A percentile compares a stretch with the other conserved stretches of the same genome.
Conservation (phyloP, 2,797 vertebrate genomes). For the Vireo griseus region DNA sequence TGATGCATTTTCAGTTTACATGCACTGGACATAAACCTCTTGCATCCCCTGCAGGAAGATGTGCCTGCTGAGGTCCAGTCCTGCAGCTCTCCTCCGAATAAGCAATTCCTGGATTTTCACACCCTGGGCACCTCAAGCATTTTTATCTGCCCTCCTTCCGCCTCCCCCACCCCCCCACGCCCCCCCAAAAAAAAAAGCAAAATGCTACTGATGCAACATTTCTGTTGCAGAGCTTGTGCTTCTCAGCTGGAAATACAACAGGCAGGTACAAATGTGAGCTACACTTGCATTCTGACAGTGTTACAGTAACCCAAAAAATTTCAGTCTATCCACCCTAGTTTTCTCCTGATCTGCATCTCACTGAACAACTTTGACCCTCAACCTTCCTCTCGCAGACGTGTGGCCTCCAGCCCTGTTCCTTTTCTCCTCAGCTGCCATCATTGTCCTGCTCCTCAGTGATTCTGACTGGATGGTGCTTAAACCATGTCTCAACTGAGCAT, state of each 20-base stretch:
- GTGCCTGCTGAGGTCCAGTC: neutral
- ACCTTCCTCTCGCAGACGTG: neutral
- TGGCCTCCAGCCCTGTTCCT: neutral
- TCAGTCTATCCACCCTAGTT: neutral
- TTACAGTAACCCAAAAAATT: neutral
- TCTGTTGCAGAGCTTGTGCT: neutral
- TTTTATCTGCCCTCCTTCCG: neutral
- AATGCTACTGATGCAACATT: too few relatives aligned
- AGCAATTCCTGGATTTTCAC: neutral
- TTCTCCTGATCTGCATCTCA: neutral
- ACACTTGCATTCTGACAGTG: neutral
- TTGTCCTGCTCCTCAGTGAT: neutral
- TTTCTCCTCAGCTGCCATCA: rapidly evolving
- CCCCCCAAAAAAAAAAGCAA: neutral
- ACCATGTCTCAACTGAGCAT: neutral
- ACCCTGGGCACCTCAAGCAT: neutral
- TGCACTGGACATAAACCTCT: neutral
- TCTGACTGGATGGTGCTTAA: neutral
- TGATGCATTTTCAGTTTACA: rapidly evolving
- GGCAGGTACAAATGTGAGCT: neutral
- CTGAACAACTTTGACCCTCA: neutral
- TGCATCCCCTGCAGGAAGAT: neutral
- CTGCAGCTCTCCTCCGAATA: neutral
- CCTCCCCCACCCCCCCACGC: rapidly evolving
- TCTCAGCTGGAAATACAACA: neutral